Base-by-base conservation (phyloP, 2,888 invertebrate species). In the Dryadula phaetusa region DNA sequence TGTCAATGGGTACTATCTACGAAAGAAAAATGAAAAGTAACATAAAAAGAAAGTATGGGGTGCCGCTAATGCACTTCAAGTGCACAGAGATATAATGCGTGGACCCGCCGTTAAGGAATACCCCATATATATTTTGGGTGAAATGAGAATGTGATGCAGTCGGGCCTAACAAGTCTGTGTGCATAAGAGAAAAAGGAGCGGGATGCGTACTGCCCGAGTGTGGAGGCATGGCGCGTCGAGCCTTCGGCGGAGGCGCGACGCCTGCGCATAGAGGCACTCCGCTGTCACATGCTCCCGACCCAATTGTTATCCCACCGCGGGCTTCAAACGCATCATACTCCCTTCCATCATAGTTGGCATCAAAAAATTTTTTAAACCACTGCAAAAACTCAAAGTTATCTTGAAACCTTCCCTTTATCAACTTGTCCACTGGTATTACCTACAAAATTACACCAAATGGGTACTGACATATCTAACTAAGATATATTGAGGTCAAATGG, bases 301-400 rank as follows among this genome's bases (percentile, higher is more conserved):
- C 98, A 82, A 98, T 93, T 72, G 94, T 93, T 79, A 97, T 93
- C 76, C 97, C 97, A 75, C 96, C 96, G 69, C 99, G 95, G 66
- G 97, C 97, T 75, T 97, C 97, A 74, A 96, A 93, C 64, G 98
- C 97, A 86, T 99, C 98, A 92, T 99, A 99, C 78, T 98, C 98
- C 81, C 97, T 96, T 76, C 99, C 99, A 89, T 99, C 98, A 93
- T 99, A 99, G 94, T 99, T 99, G 77, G 99, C 99, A 94, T 99
- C 99, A 93, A 99, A 99, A 94, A 99, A 99, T 92, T 99, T 99
- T 95, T 99, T 99, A 95, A 99, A 99, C 99, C 99, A 99, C 94
- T 99, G 99, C 81, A 99, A 96, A 94, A 99, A 99, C 94, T 99
- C 99, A 95, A 99, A 99, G 94, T 99, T 99, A 94, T 99, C 99